These are phyloP conservation scores for Phaethornis superciliosus DNA, from an alignment of 2,113 vertebrate genomes.

Conservation along the genomic window DNA sequence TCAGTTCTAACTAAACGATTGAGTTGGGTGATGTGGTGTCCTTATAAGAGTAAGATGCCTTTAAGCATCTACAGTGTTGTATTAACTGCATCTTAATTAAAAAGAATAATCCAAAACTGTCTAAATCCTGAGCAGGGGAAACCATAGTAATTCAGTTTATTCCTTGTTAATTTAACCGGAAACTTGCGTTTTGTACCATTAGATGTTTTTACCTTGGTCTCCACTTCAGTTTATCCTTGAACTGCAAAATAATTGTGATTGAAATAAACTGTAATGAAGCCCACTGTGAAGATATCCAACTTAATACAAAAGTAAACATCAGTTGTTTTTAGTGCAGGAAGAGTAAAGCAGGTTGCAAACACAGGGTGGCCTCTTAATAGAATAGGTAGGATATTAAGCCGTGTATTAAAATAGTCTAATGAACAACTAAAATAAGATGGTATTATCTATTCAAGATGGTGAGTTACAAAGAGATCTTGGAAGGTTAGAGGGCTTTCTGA, in stretches of 20 bases:
- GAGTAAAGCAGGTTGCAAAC: background rate
- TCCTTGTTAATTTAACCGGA: background rate
- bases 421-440: background rate
- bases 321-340: background rate
- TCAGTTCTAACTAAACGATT: background rate
- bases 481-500: background rate
- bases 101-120: background rate
- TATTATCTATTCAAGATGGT: background rate
- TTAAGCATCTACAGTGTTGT: background rate
- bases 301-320: background rate
- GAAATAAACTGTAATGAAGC: background rate
- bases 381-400: background rate
- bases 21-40: background rate
- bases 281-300: background rate
- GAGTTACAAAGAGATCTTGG: background rate
- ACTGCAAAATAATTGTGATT: background rate
- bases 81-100: background rate
- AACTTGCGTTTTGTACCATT: background rate
- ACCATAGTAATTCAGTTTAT: background rate
- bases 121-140: background rate
- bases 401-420: background rate
- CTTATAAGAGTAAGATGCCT: accelerated
- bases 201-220: background rate
- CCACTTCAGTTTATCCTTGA: background rate
- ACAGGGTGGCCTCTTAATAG: background rate